Evolutionary conservation across 2,888 invertebrate genomes (phyloP).

Genomic region (Melanchra persicariae): DNA sequence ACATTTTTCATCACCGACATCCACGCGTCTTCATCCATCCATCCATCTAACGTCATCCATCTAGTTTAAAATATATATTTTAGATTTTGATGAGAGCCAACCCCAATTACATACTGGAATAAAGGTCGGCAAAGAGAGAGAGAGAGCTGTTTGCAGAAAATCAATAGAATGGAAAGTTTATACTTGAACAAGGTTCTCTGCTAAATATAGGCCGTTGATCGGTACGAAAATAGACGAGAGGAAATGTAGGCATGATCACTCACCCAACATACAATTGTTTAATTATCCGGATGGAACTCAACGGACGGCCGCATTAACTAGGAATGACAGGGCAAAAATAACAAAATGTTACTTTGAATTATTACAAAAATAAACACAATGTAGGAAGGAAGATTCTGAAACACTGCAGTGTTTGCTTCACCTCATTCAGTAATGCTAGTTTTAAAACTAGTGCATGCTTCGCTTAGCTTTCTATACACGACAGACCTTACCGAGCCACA

Average conservation of each 20-base stretch:
- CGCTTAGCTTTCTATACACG: slow-evolving; percentile 38
- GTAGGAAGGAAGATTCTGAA: too few species aligned
- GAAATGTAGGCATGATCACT: slow-evolving; percentile 41
- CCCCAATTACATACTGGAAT: too few species aligned
- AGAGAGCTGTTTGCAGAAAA: neutral
- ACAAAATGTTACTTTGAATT: neutral
- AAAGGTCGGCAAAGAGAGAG: neutral
- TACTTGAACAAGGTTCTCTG: neutral
- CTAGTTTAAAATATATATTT: too few species aligned
- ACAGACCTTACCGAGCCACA: slow-evolving; percentile 14
- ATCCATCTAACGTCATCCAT: too few species aligned
- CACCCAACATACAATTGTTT: slow-evolving; percentile 34
- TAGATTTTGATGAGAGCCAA: too few species aligned
- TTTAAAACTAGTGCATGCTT: neutral
- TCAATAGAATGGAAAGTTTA: too few species aligned
- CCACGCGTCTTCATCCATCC: too few species aligned
- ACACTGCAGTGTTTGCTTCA: neutral
- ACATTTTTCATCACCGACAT: too few species aligned
- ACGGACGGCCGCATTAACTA: neutral
- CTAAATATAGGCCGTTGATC: slow-evolving; percentile 17
- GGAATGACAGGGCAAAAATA: slow-evolving; percentile 1
- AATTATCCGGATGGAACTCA: slow-evolving; percentile 24
- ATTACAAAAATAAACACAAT: neutral
- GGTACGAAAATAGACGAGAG: slow-evolving; percentile 29
- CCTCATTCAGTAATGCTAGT: too few species aligned